Percentiles rank a stretch among this genome's conserved stretches.
Evolutionary conservation across 1,140 invertebrate species (phyloP).

Genomic region (Sycophaga agraensis): DNA sequence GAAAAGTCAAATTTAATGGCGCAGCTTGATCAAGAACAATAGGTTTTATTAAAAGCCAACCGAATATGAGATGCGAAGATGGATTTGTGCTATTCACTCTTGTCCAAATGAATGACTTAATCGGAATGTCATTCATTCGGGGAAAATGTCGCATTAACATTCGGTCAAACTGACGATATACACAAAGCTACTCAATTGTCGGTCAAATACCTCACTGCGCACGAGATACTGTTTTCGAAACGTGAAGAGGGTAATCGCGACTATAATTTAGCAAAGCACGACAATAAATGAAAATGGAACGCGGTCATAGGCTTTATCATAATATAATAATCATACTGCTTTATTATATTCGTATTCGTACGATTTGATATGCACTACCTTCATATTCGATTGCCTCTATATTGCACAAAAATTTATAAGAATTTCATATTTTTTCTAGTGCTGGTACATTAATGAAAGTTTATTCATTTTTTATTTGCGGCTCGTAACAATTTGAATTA

Average conservation of each 20-base stretch:
- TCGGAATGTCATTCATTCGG: slow-evolving; percentile 12
- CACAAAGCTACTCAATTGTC: slow-evolving; percentile 12
- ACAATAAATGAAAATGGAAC: slow-evolving; percentile 41
- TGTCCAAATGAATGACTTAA: background rate
- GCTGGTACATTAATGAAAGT: too few species aligned
- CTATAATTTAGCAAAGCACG: slow-evolving; percentile 33
- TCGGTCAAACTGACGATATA: too few species aligned
- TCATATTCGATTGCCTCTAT: too few species aligned
- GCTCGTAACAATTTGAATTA: too few species aligned
- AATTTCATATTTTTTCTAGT: too few species aligned
- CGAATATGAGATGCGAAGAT: background rate
- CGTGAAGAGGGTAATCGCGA: slow-evolving; percentile 29
- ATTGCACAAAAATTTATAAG: too few species aligned
- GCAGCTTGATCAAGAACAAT: background rate
- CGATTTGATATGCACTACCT: background rate
- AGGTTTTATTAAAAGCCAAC: background rate
- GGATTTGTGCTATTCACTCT: background rate
- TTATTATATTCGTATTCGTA: slow-evolving; percentile 38
- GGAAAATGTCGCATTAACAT: slow-evolving; percentile 18
- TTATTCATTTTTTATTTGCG: too few species aligned
- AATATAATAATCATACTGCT: slow-evolving; percentile 28
- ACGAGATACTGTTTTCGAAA: slow-evolving; percentile 27
- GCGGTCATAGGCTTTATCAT: slow-evolving; percentile 17
- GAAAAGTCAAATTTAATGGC: background rate
- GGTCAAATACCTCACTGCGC: background rate